Base-by-base conservation (phyloP, 2,797 vertebrate species). In the Poecilia velifera region DNA sequence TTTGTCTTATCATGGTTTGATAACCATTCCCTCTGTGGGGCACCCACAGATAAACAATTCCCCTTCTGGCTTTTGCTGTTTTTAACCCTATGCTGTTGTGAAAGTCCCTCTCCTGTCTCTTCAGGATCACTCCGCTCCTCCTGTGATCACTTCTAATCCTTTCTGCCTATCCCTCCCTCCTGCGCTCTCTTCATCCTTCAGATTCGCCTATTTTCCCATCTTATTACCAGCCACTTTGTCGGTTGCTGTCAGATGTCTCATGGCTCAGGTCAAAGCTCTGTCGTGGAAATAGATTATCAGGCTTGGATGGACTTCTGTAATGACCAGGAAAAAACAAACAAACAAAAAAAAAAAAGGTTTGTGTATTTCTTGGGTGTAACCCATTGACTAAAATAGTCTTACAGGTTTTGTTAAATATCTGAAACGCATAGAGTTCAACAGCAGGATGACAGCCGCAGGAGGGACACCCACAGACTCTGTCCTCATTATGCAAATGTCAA, bases 41-140 rank as follows among this genome's bases (percentile, higher is more conserved):
- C 84, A 85, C 76, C 73, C 82, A 85, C 79, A 87, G 76, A 90
- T 89, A 90, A 90, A 90, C 85, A 43, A 86, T 82, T 77, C 73
- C 81, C 73, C 78, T 46, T 66, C 47, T 84, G 77, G 84, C 82
- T 74, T 90, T 88, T 83, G 77, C 79, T 86, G 80, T 71, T 79
- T 86, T 82, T 76, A 77, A 45, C 75, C 74, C 34, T 83, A 76
- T 47, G 89, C 47, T 74, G n/a, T 82, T 80, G 82, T 47, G 78
- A 36, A 46, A 73, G 34, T 39, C 74, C 76, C 25, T 66, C 31
- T 46, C 31, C 34, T 82, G 66, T 84, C 82, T 85, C 77, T 71
- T 55, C 77, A 77, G 73, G 62, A 86, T 81, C 57, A 82, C 68
- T 81, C 80, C 76, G 76, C 59, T 83, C 83, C 66, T 84, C 62